Evolutionary conservation across 2,113 vertebrate genomes (phyloP).

Genomic region (Ceyx margarethae): DNA sequence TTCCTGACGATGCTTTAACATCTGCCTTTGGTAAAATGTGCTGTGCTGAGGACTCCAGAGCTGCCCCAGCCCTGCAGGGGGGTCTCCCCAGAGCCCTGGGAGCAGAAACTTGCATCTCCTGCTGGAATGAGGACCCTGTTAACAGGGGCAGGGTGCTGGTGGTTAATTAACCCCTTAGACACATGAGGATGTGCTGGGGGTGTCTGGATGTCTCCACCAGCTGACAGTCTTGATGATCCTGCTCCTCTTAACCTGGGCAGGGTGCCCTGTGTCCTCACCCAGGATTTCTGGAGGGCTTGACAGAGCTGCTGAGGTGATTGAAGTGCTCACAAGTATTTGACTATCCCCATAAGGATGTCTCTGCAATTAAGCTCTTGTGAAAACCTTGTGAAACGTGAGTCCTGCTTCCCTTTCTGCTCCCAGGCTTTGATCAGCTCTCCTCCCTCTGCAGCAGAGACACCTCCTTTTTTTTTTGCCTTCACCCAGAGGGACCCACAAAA

Average conservation of each 20-base stretch:
- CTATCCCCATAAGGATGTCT: background rate
- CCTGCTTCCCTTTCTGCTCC: background rate
- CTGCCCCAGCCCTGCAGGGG: background rate
- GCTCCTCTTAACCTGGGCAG: background rate
- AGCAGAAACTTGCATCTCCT: background rate
- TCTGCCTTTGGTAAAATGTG: background rate
- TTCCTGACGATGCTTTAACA: background rate
- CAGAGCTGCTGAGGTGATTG: background rate
- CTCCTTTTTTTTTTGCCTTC: background rate
- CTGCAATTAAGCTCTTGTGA: background rate
- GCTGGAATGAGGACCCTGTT: background rate
- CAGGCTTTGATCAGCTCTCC: background rate
- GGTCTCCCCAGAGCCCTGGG: background rate
- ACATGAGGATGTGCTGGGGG: rapidly evolving
- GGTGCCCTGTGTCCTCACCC: rapidly evolving
- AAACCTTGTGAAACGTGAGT: background rate
- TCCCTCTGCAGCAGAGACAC: background rate
- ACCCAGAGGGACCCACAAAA: background rate
- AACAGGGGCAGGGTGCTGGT: background rate
- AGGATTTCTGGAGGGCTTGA: background rate
- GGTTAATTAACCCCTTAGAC: background rate
- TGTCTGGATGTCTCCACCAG: background rate
- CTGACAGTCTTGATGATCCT: background rate
- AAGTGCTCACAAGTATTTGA: background rate
- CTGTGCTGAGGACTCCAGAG: background rate